Evolutionary conservation across 2,113 vertebrate genomes (phyloP), one percentile per base, ranked within the genome.

Genomic region (Anarrhichthys ocellatus): DNA sequence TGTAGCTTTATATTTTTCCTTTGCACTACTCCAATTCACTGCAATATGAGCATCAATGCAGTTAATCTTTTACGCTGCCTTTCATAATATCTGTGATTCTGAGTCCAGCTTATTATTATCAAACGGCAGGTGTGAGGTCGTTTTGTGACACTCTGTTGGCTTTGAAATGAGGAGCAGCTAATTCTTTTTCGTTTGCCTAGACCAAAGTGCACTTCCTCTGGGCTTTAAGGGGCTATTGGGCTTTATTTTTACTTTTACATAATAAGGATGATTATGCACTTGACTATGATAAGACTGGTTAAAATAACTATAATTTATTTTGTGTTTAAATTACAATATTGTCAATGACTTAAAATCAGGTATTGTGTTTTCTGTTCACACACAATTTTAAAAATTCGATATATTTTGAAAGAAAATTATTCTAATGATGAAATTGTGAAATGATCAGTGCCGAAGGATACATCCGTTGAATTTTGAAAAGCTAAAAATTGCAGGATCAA

Each of bases 161-260:
- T 68, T 87, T 78, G 7, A 83, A 66, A 76, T 73, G 48, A 87
- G 2, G 56, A 83, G 86, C 86, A 88, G 86, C 85, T 92, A 80
- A 79, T 90, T 73, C 34, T 82, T 52, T 70, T 7, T 77, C 64
- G 29, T 85, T 86, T 1, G 69, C 76, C 56, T 89, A 32, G 44
- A 92, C 91, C 91, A 89, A 94, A 94, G 93, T 94, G 93, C 92
- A 93, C 93, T 93, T 94, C 88, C 54, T 92, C 70, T 89, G 59
- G 74, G 64, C 70, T 84, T 89, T 40, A 79, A 90, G 74, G 86
- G 85, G 68, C 86, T 82, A 40, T 46, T 69, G 83, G 91, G 89
- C 90, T 88, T 92, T 91, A 80, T 77, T 84, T 91, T 85, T 42
- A 84, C 74, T 85, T 85, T 80, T 67, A 76, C 70, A 73, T 73